Base-by-base conservation (phyloP, 2,888 invertebrate species). In the Mimas tiliae region DNA sequence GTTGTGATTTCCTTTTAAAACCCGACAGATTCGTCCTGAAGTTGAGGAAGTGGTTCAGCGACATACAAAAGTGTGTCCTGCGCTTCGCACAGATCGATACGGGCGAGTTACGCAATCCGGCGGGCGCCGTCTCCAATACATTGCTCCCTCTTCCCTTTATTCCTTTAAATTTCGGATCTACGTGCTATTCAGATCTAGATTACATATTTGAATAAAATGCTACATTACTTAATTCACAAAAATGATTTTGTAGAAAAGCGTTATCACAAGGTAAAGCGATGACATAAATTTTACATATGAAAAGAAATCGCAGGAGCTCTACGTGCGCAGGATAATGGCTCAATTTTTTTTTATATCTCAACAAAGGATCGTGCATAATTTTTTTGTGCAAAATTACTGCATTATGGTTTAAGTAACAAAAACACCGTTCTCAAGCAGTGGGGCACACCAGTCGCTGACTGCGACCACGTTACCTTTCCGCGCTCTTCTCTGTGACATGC, bases 81-180 rank as follows among this genome's bases (percentile, higher is more conserved):
- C 81, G 81, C 86, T 82, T 81, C 82, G 86, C 87, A 84, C 85
- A 84, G 91, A 93, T 93, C 93, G 86, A 93, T 93, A 92, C 87
- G 81, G 76, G 70, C 79, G 77, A 85, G 93, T 93, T 93, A 93
- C 93, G 93, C 93, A 93, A 93, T 87, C 82, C 83, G 80, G 81
- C 86, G 85, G 88, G 88, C 89, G 88, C 85, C 85, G 84, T 81
- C 83, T 82, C 79, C 78, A 70, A 81, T 81, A 80, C 69, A 75
- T 76, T 74, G 76, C 74, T 78, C 78, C 76, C 74, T 79, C 68
- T 75, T 74, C 74, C 78, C 68, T 75, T 74, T 66, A 66, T 38
- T 55, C 34, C 14, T 48, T 9, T 21, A n/a, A 58, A 65, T 66
- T 72, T 62, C 69, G 66, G 66, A 65, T 67, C 73, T 74, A 72